These are phyloP conservation scores for Channa maculata DNA, from an alignment of 2,113 vertebrate species.

Conservation along the genomic window DNA sequence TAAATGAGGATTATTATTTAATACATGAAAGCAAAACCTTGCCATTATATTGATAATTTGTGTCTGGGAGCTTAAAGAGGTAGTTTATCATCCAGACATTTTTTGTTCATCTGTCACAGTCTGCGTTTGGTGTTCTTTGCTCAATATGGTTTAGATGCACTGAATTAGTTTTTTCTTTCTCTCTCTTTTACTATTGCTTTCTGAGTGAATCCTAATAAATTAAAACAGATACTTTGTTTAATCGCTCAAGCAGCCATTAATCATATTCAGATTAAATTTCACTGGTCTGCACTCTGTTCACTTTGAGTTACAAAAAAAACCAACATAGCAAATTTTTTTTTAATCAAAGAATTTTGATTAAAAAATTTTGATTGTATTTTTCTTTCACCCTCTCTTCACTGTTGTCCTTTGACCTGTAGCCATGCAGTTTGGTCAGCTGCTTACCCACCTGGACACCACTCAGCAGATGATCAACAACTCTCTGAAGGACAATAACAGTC, in stretches of 20 bases:
- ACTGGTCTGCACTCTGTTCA: neutral
- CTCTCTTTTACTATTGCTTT: neutral
- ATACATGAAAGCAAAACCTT: conserved; percentile 65
- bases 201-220: conserved; percentile 11
- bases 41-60: conserved; percentile 59
- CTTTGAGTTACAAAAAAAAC: neutral
- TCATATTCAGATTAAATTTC: conserved; percentile 13
- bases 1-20: conserved; percentile 57
- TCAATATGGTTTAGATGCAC: conserved; percentile 7
- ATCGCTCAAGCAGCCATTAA: conserved; percentile 9
- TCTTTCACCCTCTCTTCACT: neutral
- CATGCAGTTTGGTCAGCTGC: conserved; percentile 93
- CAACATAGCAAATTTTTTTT: neutral
- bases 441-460: conserved; percentile 93
- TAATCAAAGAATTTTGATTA: neutral
- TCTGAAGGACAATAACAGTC: conserved; percentile 88
- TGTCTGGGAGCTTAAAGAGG: conserved; percentile 45
- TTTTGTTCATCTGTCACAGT: conserved; percentile 59
- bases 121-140: conserved; percentile 10
- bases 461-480: conserved; percentile 93
- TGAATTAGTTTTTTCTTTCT: conserved; percentile 7
- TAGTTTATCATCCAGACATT: conserved; percentile 53
- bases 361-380: neutral
- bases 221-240: conserved; percentile 11
- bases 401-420: conserved; percentile 71